phyloP scores from a whole-genome alignment of 2,113 vertebrate genomes.

The Rhinoderma darwinii region DNA sequence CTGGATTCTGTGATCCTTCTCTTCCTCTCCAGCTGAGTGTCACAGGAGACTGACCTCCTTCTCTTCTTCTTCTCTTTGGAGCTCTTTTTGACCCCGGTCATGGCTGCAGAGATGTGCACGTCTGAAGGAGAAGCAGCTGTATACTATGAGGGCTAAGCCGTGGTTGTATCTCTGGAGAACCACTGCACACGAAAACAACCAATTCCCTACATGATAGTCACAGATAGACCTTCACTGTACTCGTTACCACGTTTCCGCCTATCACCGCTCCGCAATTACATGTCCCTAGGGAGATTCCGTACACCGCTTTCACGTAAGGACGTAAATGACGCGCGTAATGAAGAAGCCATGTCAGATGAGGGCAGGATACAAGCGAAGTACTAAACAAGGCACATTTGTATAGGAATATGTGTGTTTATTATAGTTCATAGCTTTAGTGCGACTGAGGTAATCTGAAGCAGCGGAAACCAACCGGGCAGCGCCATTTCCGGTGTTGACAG shows the following conservation, averaged over 20 bases:
- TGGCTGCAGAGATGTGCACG: conserved; percentile 1
- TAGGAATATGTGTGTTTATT: neutral
- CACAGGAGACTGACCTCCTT: conserved; percentile 8
- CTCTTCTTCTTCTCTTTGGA: conserved; percentile 49
- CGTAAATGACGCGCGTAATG: neutral
- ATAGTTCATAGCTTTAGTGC: neutral
- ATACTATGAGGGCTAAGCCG: neutral
- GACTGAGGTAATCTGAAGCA: neutral
- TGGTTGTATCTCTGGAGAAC: neutral
- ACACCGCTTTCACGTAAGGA: accelerated
- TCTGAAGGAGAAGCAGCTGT: neutral
- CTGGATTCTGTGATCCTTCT: conserved; percentile 28
- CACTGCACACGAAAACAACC: neutral
- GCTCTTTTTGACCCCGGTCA: conserved; percentile 51
- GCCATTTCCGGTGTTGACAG: neutral
- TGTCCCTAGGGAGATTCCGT: neutral
- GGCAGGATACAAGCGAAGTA: neutral
- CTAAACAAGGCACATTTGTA: neutral
- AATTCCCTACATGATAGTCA: no score
- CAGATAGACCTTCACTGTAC: neutral
- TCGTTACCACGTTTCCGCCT: neutral
- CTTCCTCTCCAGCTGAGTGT: conserved; percentile 40
- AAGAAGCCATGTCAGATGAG: neutral
- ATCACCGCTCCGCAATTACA: neutral
- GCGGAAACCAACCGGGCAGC: neutral